Conservation (phyloP, 2,797 vertebrate genomes). For the Phoeniculus purpureus region DNA sequence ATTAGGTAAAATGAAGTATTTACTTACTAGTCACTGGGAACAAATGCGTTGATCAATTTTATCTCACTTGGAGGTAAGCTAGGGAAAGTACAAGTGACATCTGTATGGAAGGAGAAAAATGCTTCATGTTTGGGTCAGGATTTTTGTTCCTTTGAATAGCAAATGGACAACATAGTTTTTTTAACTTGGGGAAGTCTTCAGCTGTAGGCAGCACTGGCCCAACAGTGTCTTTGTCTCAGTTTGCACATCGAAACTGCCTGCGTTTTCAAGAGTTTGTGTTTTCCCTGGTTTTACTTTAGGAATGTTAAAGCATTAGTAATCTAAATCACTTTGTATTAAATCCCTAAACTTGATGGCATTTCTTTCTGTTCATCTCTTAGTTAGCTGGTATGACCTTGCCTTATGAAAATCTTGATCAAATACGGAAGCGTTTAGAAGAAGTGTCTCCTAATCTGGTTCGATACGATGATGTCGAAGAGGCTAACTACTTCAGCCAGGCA, state of each 20-base stretch:
- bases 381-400: slow-evolving; percentile 89
- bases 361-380: slow-evolving; percentile 72
- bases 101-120: neutral
- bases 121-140: neutral
- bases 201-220: neutral
- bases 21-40: neutral
- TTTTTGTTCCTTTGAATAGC: neutral
- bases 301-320: neutral
- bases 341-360: neutral
- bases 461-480: slow-evolving; percentile 92
- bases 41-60: neutral
- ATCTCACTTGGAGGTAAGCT: neutral
- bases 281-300: neutral
- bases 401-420: slow-evolving; percentile 88
- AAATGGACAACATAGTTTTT: neutral
- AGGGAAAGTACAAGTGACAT: neutral
- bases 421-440: slow-evolving; percentile 88
- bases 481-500: slow-evolving; percentile 96
- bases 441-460: slow-evolving; percentile 94
- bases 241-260: neutral
- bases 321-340: neutral
- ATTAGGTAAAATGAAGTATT: neutral
- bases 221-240: neutral
- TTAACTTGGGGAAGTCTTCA: neutral
- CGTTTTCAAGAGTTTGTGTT: neutral